Evolutionary conservation across 2,797 vertebrate genomes (phyloP), one percentile per base, ranked within the genome.

Genomic region (Microctenopoma stevenorrisi): DNA sequence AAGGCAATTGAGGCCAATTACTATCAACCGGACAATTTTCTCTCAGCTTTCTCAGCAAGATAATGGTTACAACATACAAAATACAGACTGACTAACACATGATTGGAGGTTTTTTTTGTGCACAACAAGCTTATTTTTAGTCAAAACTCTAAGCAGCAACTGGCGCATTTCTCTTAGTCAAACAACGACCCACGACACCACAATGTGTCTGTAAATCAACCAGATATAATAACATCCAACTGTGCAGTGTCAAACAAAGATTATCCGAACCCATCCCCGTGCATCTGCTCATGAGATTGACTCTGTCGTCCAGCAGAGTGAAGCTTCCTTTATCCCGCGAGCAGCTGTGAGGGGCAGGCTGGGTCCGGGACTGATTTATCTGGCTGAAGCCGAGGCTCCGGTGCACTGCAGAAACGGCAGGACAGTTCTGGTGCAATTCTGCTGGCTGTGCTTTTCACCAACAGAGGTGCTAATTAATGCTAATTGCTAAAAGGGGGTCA

Each of bases 401-500:
- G 79, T 79, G 71, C 71, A 64, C 22, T 7, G n/a, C 46, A 18
- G 64, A 74, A 84, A 78, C 73, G 49, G 76, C 63, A 69, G 73
- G 81, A 85, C 76, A 47, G 80, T 78, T 71, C 78, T 80, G 78
- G 55, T 68, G 84, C 78, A 85, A 64, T 79, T 86, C 70, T 79
- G 79, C 76, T 84, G 69, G 79, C 85, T 81, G 72, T 72, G 68
- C 74, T 60, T 64, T 89, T 74, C 68, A 80, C 85, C 87, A 85
- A 79, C 88, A 86, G 83, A 91, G 87, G 87, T 86, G 87, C 76
- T 91, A 90, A 91, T 91, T 86, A 90, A 90, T 86, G 86, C 78
- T 92, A 90, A 91, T 85, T 90, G 84, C 79, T 74, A 78, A 56
- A 84, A 71, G 79, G 43, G 74, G 84, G 79, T 88, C 85, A 89